These are phyloP conservation scores for Osedax frankpressi DNA, from an alignment of 2,888 invertebrate species.

Conservation along the genomic window DNA sequence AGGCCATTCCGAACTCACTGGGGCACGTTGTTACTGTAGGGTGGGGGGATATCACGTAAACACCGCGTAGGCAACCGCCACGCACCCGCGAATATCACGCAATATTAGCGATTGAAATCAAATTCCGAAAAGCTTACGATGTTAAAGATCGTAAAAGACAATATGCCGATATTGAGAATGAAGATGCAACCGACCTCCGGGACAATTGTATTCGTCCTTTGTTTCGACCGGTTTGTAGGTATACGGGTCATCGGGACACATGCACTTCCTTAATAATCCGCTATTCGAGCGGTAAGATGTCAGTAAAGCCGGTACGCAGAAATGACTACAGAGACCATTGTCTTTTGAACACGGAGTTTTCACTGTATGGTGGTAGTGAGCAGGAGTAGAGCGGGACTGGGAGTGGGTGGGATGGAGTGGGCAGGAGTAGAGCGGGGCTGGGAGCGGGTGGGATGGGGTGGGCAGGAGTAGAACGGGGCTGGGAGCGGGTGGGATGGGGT, in stretches of 20 bases:
- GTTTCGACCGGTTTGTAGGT: not conserved
- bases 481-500: too few species aligned
- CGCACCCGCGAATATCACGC: too few species aligned
- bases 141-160: too few species aligned
- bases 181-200: not conserved
- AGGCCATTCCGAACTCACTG: not conserved
- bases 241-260: not conserved
- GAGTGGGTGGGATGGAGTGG: too few species aligned
- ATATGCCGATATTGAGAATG: not conserved
- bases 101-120: too few species aligned
- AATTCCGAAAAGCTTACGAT: too few species aligned
- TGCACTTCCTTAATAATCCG: not conserved
- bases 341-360: not conserved
- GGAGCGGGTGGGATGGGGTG: too few species aligned
- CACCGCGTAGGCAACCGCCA: too few species aligned
- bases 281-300: not conserved
- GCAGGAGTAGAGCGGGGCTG: too few species aligned
- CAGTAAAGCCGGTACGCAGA: not conserved
- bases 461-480: too few species aligned
- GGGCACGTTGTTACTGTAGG: not conserved
- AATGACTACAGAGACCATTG: not conserved
- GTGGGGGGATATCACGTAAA: too few species aligned
- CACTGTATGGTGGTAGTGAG: not conserved
- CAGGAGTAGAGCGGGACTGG: not conserved
- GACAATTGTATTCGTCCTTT: not conserved